Percentiles rank a stretch among this genome's conserved stretches.
Conservation (phyloP, 2,888 invertebrate genomes). For the Athetis lepigone region DNA sequence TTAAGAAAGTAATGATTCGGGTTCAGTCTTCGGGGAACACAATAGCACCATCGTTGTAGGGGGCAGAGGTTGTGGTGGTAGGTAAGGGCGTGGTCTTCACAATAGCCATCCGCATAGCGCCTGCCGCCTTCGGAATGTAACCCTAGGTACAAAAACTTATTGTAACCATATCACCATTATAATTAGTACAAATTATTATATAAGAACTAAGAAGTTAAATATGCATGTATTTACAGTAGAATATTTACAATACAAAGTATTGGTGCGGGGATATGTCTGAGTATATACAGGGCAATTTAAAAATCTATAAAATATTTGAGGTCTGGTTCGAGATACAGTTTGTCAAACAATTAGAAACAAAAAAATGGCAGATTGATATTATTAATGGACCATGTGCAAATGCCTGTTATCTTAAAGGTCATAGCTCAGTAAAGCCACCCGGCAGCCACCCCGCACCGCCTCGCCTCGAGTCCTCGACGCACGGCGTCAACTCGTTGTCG, state of each 20-base stretch:
- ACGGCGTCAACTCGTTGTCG: too few relatives aligned
- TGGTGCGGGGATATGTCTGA: neutral
- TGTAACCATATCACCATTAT: conserved; percentile 67
- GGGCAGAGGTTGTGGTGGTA: conserved; percentile 58
- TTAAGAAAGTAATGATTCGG: conserved; percentile 18
- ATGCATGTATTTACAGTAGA: conserved; percentile 43
- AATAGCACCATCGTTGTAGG: conserved; percentile 62
- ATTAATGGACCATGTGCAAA: too few relatives aligned
- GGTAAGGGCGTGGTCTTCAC: conserved; percentile 52
- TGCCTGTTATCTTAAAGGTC: too few relatives aligned
- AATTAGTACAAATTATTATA: too few relatives aligned
- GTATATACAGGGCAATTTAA: neutral
- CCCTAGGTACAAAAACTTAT: conserved; percentile 73
- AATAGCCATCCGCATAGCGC: conserved; percentile 53
- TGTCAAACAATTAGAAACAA: too few relatives aligned
- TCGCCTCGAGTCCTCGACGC: too few relatives aligned
- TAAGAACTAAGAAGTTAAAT: too few relatives aligned
- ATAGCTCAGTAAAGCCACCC: too few relatives aligned
- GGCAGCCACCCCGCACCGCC: too few relatives aligned
- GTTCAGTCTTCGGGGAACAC: conserved; percentile 77
- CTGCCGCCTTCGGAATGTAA: conserved; percentile 67
- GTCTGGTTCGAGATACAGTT: too few relatives aligned
- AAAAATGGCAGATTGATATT: too few relatives aligned
- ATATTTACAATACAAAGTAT: conserved; percentile 41
- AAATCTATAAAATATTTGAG: too few relatives aligned